Percentiles rank a stretch among this genome's conserved stretches.
These are phyloP conservation scores for Drosophila pruinosa DNA, from an alignment of 1,140 invertebrate species.

Conservation along the genomic window DNA sequence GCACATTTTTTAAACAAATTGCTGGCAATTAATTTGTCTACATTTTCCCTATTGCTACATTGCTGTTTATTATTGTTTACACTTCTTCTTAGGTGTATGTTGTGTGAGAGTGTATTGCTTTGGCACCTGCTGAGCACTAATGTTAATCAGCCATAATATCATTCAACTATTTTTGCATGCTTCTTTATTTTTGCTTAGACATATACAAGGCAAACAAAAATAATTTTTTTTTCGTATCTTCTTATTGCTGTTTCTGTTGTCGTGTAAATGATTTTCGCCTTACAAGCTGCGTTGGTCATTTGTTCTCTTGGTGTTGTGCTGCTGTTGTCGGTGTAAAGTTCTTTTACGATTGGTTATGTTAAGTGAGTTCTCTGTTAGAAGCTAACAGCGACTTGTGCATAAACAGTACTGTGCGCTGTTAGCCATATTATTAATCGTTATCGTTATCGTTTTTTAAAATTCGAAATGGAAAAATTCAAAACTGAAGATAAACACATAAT, in stretches of 20 bases:
- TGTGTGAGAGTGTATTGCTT: slow-evolving; percentile 20
- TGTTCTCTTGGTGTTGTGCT: slow-evolving; percentile 40
- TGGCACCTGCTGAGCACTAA: slow-evolving; percentile 37
- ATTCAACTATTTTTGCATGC: slow-evolving; percentile 6
- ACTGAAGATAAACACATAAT: slow-evolving; percentile 25
- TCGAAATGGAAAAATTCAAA: not conserved
- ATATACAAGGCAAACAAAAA: slow-evolving; percentile 3
- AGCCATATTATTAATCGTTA: not conserved
- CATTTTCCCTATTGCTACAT: slow-evolving; percentile 36
- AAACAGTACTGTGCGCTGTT: slow-evolving; percentile 36
- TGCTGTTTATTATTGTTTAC: slow-evolving; percentile 33
- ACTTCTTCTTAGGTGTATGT: slow-evolving; percentile 7
- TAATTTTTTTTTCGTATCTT: slow-evolving; percentile 26
- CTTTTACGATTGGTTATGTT: slow-evolving; percentile 8
- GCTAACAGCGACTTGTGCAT: slow-evolving; percentile 29
- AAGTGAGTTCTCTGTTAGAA: not conserved
- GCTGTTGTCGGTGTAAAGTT: slow-evolving; percentile 34
- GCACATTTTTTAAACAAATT: slow-evolving; percentile 53
- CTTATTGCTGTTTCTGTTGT: not conserved
- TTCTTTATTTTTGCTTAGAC: slow-evolving; percentile 17
- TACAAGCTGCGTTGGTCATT: slow-evolving; percentile 66
- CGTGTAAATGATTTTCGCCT: slow-evolving; percentile 75
- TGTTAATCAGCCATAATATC: slow-evolving; percentile 7
- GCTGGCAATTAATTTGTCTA: slow-evolving; percentile 49
- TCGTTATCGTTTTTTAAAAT: slow-evolving; percentile 13